Evolutionary conservation across 2,797 vertebrate genomes (phyloP), one percentile per base, ranked within the genome.

Genomic region (Phaenicophaeus curvirostris): DNA sequence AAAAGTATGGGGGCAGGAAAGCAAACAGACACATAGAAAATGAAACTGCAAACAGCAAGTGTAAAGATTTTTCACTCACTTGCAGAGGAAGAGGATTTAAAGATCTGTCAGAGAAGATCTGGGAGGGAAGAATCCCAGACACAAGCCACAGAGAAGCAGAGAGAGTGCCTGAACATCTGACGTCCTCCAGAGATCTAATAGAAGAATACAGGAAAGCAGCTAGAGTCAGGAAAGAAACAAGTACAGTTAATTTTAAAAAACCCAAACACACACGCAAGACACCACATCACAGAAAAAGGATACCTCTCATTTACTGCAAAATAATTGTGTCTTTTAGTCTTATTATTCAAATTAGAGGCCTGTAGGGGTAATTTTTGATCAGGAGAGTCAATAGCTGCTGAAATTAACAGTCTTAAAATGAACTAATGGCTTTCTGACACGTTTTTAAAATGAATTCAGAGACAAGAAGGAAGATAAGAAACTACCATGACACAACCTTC

Each of bases 11-110:
- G 27, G 21, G 18, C 33, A 58, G 31, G 48, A 80, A 86, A 93
- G 24, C 51, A 44, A 93, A 88, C 25, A 71, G 63, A 88, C 17
- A 67, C 1, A 2, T 1, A 88, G 30, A 85, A 91, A 93, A 93
- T n/a, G 30, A 81, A 93, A 73, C 41, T 68, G 59, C 19, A 82
- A 90, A 93, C 13, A 90, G 53, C 33, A 79, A 84, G 33, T 4
- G n/a, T 24, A 92, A 85, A 81, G 82, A 35, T 51, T 88, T 93
- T 92, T 86, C 84, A 94, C 95, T 96, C 95, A 97, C 94, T 78
- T 96, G 77, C 87, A 94, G 57, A 89, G 53, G 76, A 91, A 94
- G 55, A 93, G 18, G 66, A 89, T 92, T 96, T 86, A 95, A 88
- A 95, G 82, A 79, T 72, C 74, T 90, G 83, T 61, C 91, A 96